Conservation (phyloP, 2,888 invertebrate species). For the Aporophyla nigra region DNA sequence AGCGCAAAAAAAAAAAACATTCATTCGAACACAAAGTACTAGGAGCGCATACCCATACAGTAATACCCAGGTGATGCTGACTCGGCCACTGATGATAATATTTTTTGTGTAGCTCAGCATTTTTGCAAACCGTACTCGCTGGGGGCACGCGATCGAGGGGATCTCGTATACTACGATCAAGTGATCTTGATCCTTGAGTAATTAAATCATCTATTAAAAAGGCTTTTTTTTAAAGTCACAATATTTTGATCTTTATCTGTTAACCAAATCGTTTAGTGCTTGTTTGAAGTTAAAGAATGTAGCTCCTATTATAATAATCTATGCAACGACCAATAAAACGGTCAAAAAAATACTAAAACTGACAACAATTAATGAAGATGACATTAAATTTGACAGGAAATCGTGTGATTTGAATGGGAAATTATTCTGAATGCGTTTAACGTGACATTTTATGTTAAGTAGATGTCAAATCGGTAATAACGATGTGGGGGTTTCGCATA, state of each 20-base stretch:
- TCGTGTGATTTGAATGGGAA: conserved; percentile 24
- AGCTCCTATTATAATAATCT: conserved; percentile 13
- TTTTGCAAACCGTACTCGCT: conserved; percentile 75
- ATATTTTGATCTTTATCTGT: neutral
- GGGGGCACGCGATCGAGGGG: conserved; percentile 73
- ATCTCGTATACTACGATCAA: conserved; percentile 62
- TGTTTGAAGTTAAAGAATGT: neutral
- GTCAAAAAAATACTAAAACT: conserved; percentile 33
- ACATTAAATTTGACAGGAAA: conserved; percentile 27
- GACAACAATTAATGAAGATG: conserved; percentile 21
- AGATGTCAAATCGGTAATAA: conserved; percentile 28
- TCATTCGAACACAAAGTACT: conserved; percentile 30
- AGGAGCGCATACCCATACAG: conserved; percentile 47
- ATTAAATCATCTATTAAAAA: conserved; percentile 51
- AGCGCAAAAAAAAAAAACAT: conserved; percentile 17
- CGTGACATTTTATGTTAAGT: conserved; percentile 39
- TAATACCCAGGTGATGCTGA: conserved; percentile 58
- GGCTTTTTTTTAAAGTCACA: neutral
- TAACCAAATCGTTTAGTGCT: neutral
- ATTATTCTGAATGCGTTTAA: conserved; percentile 31
- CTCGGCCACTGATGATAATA: conserved; percentile 68
- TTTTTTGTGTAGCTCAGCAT: conserved; percentile 73
- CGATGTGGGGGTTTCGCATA: conserved; percentile 24
- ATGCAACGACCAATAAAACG: conserved; percentile 25
- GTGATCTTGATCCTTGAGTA: conserved; percentile 71